Percentiles rank a stretch among this genome's conserved stretches.
phyloP scores from a whole-genome alignment of 2,888 invertebrate genomes.

The Orthonychiurus folsomi region DNA sequence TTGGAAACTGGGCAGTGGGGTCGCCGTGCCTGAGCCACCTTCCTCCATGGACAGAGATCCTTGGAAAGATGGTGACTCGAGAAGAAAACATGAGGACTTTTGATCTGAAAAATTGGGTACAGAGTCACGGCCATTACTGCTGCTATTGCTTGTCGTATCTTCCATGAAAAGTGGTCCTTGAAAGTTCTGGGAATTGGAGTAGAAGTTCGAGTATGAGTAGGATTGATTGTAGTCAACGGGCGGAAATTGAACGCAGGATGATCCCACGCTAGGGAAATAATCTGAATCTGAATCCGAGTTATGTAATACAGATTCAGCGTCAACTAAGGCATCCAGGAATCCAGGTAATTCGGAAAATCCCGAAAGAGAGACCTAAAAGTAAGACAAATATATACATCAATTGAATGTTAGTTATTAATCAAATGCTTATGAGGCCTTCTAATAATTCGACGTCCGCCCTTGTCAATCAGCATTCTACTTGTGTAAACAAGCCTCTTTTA shows the following conservation, averaged over 20 bases:
- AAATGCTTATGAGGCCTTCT: too few species aligned
- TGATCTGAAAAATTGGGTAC: conserved; percentile 2
- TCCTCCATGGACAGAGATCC: conserved; percentile 35
- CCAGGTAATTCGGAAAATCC: conserved; percentile 40
- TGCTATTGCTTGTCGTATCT: conserved; percentile 37
- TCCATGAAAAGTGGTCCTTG: conserved; percentile 39
- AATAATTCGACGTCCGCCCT: too few species aligned
- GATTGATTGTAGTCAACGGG: conserved; percentile 42
- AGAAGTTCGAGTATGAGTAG: conserved; percentile 47
- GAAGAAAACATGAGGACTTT: conserved; percentile 30
- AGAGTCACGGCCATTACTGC: conserved; percentile 33
- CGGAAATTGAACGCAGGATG: conserved; percentile 50
- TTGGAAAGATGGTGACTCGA: conserved; percentile 35
- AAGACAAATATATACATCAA: too few species aligned
- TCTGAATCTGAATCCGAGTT: conserved; percentile 39
- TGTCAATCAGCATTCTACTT: too few species aligned
- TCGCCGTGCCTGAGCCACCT: conserved; percentile 14
- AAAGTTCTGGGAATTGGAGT: conserved; percentile 14
- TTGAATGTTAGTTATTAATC: too few species aligned
- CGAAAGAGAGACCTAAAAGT: conserved; percentile 38
- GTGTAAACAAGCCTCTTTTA: neutral
- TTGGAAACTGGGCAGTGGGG: conserved; percentile 48
- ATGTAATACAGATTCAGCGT: conserved; percentile 39
- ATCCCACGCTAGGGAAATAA: conserved; percentile 38
- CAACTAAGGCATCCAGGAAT: conserved; percentile 40